Conservation (phyloP, 2,888 invertebrate species). For the Trichogramma evanescens region DNA sequence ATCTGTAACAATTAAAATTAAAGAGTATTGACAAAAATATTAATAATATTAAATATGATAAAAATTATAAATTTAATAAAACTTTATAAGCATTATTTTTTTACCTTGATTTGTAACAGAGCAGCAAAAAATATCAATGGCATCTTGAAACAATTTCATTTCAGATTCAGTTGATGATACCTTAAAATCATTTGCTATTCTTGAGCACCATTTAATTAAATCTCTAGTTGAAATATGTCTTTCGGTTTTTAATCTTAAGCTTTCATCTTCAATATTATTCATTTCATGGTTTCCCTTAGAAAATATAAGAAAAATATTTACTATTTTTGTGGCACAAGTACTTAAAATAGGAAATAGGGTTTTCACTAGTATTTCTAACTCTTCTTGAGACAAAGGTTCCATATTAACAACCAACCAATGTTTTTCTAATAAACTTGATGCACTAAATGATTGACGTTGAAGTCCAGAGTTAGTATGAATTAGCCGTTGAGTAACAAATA, state of each 20-base stretch:
- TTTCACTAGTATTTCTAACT: slow-evolving; percentile 66
- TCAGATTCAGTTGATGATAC: slow-evolving; percentile 63
- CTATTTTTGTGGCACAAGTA: slow-evolving; percentile 66
- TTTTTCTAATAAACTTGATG: slow-evolving; percentile 68
- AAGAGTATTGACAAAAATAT: background rate
- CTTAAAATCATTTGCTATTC: slow-evolving; percentile 68
- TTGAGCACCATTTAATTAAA: slow-evolving; percentile 82
- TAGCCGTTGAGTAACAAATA: slow-evolving; percentile 76
- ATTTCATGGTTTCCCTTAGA: slow-evolving; percentile 61
- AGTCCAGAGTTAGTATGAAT: slow-evolving; percentile 28
- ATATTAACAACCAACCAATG: slow-evolving; percentile 75
- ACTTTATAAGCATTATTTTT: too few relatives aligned
- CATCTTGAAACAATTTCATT: slow-evolving; percentile 74
- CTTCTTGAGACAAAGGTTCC: slow-evolving; percentile 67
- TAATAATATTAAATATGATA: too few relatives aligned
- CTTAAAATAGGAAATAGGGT: slow-evolving; percentile 61
- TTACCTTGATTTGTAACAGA: slow-evolving; percentile 55
- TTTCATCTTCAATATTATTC: slow-evolving; percentile 45
- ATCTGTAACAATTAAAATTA: slow-evolving; percentile 38
- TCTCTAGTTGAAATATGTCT: slow-evolving; percentile 76
- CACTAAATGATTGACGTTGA: slow-evolving; percentile 48
- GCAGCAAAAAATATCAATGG: slow-evolving; percentile 83
- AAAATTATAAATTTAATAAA: too few relatives aligned
- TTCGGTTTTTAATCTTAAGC: slow-evolving; percentile 51
- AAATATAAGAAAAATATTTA: slow-evolving; percentile 76